Percentiles rank a stretch among this genome's conserved stretches.
These are phyloP conservation scores for Clanis bilineata DNA, from an alignment of 2,888 invertebrate species.

Conservation along the genomic window DNA sequence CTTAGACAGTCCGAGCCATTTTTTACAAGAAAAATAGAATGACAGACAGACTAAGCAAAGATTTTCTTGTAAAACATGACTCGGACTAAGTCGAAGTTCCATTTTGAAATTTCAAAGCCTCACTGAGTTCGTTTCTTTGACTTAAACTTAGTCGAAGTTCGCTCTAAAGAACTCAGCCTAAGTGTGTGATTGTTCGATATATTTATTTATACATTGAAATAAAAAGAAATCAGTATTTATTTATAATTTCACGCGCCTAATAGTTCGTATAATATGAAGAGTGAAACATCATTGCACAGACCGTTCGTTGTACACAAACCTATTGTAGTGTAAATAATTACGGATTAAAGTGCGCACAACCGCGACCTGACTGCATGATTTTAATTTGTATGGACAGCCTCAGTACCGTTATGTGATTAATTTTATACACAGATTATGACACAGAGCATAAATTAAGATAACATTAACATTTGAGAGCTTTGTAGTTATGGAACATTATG, in stretches of 20 bases:
- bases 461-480: neutral
- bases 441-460: slow-evolving; percentile 7
- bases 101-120: too few relatives aligned
- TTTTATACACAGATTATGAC: slow-evolving; percentile 24
- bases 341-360: slow-evolving; percentile 49
- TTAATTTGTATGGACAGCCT: slow-evolving; percentile 56
- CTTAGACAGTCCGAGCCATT: too few relatives aligned
- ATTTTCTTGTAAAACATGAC: too few relatives aligned
- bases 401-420: slow-evolving; percentile 62
- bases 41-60: too few relatives aligned
- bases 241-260: neutral
- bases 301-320: slow-evolving; percentile 46
- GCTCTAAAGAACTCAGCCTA: too few relatives aligned
- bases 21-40: too few relatives aligned
- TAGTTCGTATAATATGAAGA: slow-evolving; percentile 23
- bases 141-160: too few relatives aligned
- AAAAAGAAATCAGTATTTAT: too few relatives aligned
- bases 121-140: too few relatives aligned
- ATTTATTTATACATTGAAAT: too few relatives aligned
- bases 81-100: too few relatives aligned
- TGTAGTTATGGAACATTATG: neutral
- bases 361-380: slow-evolving; percentile 51
- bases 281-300: slow-evolving; percentile 35
- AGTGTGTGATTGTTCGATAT: too few relatives aligned
- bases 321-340: slow-evolving; percentile 60